Conservation (phyloP, 2,888 invertebrate genomes). For the Athetis lepigone region DNA sequence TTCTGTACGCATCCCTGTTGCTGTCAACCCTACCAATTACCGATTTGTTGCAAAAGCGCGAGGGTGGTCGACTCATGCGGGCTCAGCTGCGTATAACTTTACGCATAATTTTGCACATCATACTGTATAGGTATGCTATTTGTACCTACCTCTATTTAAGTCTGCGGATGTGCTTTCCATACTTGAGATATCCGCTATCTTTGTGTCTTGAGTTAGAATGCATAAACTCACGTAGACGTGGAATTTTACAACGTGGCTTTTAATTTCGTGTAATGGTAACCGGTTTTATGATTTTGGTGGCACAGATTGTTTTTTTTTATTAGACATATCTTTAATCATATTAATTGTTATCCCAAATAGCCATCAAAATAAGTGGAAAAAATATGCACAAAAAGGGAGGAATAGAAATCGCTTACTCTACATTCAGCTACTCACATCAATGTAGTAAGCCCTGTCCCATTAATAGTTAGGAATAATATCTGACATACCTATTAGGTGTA, state of each 20-base stretch:
- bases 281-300: background rate
- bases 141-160: constrained; percentile 61
- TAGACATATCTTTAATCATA: too few species aligned
- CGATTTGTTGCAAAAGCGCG: constrained; percentile 73
- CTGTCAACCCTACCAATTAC: constrained; percentile 58
- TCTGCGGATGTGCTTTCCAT: constrained; percentile 76
- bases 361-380: background rate
- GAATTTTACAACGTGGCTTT: constrained; percentile 7
- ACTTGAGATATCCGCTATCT: constrained; percentile 76
- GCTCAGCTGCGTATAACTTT: constrained; percentile 81
- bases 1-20: constrained; percentile 51
- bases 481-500: background rate
- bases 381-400: background rate
- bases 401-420: background rate
- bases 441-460: background rate
- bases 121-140: constrained; percentile 50
- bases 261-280: constrained; percentile 2
- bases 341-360: background rate
- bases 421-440: background rate
- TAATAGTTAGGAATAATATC: background rate
- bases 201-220: constrained; percentile 50
- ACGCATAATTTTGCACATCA: constrained; percentile 73
- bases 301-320: too few species aligned
- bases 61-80: constrained; percentile 87
- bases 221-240: constrained; percentile 34